Evolutionary conservation across 2,888 invertebrate genomes (phyloP).

Genomic region (Metacarcinus magister): DNA sequence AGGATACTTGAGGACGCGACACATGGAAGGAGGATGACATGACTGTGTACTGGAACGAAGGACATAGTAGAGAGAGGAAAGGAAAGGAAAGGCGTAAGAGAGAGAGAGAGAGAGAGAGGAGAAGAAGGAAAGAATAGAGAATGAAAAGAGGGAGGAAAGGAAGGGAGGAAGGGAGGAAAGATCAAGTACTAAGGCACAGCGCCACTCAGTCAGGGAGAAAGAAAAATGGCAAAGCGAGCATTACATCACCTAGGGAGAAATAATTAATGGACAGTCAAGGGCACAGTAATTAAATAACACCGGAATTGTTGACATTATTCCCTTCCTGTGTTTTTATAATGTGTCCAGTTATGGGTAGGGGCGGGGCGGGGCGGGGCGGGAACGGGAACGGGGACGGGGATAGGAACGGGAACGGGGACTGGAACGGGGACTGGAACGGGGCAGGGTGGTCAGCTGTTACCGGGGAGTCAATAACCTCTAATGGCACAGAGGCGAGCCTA

Average conservation of each 20-base stretch:
- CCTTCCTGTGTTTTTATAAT: constrained; percentile 33
- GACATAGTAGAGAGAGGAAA: not conserved
- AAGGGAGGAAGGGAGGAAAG: not conserved
- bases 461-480: constrained; percentile 26
- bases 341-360: not conserved
- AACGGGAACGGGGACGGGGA: not conserved
- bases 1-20: not conserved
- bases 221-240: not conserved
- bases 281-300: constrained; percentile 12
- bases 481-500: not conserved
- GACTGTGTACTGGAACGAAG: too few relatives aligned
- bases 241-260: not conserved
- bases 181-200: not conserved
- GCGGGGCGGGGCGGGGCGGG: not conserved
- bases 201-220: not conserved
- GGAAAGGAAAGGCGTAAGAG: not conserved
- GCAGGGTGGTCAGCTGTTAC: not conserved
- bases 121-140: not conserved
- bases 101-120: not conserved
- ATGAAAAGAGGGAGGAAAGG: too few relatives aligned
- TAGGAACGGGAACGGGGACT: not conserved
- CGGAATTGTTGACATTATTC: constrained; percentile 31
- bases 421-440: too few relatives aligned
- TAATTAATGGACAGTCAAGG: constrained; percentile 10
- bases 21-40: not conserved